phyloP scores from a whole-genome alignment of 1,140 invertebrate species.

The Drosophila albomicans region DNA sequence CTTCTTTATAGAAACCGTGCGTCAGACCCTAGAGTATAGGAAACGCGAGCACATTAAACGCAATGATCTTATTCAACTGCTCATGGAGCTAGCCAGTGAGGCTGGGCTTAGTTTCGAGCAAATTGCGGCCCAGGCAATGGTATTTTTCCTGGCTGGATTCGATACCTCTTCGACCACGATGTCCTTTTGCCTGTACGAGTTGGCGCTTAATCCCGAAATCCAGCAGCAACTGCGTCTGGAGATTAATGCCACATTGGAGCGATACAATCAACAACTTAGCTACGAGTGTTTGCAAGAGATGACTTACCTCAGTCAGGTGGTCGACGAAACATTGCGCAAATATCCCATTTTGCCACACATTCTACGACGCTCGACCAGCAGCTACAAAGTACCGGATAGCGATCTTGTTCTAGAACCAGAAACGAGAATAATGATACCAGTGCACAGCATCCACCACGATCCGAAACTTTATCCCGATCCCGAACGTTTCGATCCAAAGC shows the following conservation, averaged over 20 bases:
- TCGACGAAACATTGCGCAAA: conserved; percentile 76
- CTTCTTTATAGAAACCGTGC: conserved; percentile 84
- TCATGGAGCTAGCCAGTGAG: conserved; percentile 86
- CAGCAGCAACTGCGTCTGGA: conserved; percentile 87
- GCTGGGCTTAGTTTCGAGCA: conserved; percentile 66
- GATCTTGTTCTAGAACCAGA: conserved; percentile 84
- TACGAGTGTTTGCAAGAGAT: conserved; percentile 87
- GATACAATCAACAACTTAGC: conserved; percentile 85
- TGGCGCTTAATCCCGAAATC: conserved; percentile 87
- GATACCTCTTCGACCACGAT: conserved; percentile 88
- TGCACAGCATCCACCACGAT: conserved; percentile 88
- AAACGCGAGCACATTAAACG: conserved; percentile 54
- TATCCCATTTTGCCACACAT: conserved; percentile 85
- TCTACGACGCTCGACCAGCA: conserved; percentile 60
- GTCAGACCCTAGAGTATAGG: conserved; percentile 60
- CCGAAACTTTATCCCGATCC: conserved; percentile 88
- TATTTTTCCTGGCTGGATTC: conserved; percentile 88
- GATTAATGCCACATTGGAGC: conserved; percentile 85
- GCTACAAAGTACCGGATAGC: conserved; percentile 65
- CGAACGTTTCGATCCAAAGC: conserved; percentile 88
- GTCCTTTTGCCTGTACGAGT: conserved; percentile 86
- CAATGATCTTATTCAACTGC: conserved; percentile 84
- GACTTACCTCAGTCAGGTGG: conserved; percentile 86
- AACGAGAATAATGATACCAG: conserved; percentile 83
- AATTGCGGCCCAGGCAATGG: conserved; percentile 80